Conservation (phyloP, 2,888 invertebrate genomes). For the Nomada goodeniana region DNA sequence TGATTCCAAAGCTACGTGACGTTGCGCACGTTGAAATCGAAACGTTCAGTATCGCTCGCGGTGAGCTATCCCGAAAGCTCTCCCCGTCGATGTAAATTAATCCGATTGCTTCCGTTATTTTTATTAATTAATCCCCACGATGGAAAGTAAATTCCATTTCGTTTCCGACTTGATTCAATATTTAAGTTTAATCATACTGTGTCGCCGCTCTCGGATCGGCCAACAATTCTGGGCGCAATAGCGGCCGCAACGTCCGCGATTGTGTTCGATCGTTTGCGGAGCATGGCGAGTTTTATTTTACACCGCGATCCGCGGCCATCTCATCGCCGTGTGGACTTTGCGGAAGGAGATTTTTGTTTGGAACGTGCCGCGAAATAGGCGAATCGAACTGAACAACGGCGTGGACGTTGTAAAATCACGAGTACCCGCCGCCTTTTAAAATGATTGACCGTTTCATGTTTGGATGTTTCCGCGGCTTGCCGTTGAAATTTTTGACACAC, state of each 20-base stretch:
- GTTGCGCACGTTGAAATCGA: slow-evolving; percentile 33
- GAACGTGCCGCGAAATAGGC: neutral
- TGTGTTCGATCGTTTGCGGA: slow-evolving; percentile 44
- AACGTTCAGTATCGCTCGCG: neutral
- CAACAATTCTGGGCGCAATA: slow-evolving; percentile 41
- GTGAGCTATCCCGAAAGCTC: slow-evolving; percentile 10
- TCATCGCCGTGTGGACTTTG: neutral
- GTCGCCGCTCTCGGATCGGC: slow-evolving; percentile 48
- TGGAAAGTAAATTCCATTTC: slow-evolving; percentile 66
- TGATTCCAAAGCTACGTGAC: slow-evolving; percentile 41
- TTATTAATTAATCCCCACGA: slow-evolving; percentile 67
- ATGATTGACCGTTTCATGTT: neutral
- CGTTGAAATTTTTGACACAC: too few relatives aligned
- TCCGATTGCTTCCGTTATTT: slow-evolving; percentile 69
- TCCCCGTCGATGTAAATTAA: slow-evolving; percentile 65
- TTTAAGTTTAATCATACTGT: slow-evolving; percentile 69
- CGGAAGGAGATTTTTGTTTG: slow-evolving; percentile 26
- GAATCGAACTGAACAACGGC: neutral
- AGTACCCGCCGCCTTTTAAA: neutral
- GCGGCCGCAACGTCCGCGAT: slow-evolving; percentile 26
- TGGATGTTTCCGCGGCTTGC: too few relatives aligned
- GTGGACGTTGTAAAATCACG: neutral
- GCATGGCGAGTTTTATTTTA: slow-evolving; percentile 49
- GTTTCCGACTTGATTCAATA: slow-evolving; percentile 68
- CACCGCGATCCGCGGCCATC: neutral